phyloP scores from a whole-genome alignment of 1,140 invertebrate genomes.

The Drosophila elegans region DNA sequence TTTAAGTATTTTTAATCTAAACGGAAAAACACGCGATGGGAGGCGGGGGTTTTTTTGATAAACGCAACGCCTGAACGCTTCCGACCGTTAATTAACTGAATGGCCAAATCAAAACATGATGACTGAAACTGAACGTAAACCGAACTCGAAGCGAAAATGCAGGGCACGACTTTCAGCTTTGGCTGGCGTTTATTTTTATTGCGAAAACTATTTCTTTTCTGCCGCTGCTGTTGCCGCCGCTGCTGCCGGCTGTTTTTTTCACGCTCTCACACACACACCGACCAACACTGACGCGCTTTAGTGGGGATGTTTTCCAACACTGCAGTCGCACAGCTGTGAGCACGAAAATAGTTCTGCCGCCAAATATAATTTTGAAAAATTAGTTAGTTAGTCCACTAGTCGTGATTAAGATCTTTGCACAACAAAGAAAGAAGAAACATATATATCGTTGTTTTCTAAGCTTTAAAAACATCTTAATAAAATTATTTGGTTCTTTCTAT shows the following conservation, averaged over 20 bases:
- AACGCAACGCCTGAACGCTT: conserved; percentile 16
- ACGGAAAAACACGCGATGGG: conserved; percentile 39
- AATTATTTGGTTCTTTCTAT: too few relatives aligned
- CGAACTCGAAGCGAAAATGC: conserved; percentile 18
- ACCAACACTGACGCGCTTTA: conserved; percentile 18
- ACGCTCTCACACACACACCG: conserved; percentile 33
- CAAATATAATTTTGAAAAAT: background rate
- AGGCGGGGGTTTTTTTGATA: conserved; percentile 31
- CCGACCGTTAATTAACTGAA: conserved; percentile 17
- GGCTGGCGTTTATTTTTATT: conserved; percentile 51
- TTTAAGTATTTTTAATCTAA: conserved; percentile 43
- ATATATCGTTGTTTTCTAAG: too few relatives aligned
- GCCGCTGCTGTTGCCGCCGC: conserved; percentile 37
- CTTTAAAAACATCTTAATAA: too few relatives aligned
- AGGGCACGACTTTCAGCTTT: conserved; percentile 13
- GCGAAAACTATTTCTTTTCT: conserved; percentile 46
- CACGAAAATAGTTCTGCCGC: background rate
- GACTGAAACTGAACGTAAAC: conserved; percentile 12
- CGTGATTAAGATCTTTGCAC: too few relatives aligned
- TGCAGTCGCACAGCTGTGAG: background rate
- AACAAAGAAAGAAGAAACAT: too few relatives aligned
- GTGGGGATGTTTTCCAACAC: conserved; percentile 57
- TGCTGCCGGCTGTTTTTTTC: conserved; percentile 54
- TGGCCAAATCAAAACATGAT: conserved; percentile 47
- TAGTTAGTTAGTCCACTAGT: too few relatives aligned